These are phyloP conservation scores for Phorcus lineatus DNA, from an alignment of 2,888 invertebrate genomes.

Conservation along the genomic window DNA sequence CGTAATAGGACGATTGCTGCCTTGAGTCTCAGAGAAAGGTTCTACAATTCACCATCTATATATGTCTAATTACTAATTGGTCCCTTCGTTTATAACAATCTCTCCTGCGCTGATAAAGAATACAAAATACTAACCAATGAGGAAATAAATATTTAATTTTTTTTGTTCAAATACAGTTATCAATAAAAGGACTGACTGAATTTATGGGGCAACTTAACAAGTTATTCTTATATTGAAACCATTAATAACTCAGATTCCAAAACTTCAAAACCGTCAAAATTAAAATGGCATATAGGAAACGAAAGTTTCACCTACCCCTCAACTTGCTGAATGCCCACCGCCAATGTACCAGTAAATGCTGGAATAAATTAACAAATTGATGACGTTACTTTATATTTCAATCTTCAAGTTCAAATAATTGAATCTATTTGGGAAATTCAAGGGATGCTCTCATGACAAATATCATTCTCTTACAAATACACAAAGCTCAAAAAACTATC, in stretches of 20 bases:
- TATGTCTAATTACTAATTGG: too few relatives aligned
- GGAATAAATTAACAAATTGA: neutral
- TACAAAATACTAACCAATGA: too few relatives aligned
- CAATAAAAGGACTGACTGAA: neutral
- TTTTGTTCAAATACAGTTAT: neutral
- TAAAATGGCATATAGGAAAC: neutral
- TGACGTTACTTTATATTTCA: neutral
- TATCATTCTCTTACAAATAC: too few relatives aligned
- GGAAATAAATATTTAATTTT: neutral
- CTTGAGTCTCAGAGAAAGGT: too few relatives aligned
- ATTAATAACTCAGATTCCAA: neutral
- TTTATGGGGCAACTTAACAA: neutral
- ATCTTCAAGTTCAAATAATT: too few relatives aligned
- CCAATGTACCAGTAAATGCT: slow-evolving; percentile 29
- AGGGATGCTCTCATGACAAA: too few relatives aligned
- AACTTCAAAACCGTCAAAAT: neutral
- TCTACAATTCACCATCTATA: too few relatives aligned
- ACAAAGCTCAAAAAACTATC: too few relatives aligned
- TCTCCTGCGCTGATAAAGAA: too few relatives aligned
- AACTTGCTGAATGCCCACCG: slow-evolving; percentile 12
- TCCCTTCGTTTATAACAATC: too few relatives aligned
- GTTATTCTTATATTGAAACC: neutral
- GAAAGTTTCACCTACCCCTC: neutral
- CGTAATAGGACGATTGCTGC: neutral
- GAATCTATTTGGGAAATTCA: too few relatives aligned